Conservation (phyloP, 2,113 vertebrate genomes). For the Apteryx owenii region DNA sequence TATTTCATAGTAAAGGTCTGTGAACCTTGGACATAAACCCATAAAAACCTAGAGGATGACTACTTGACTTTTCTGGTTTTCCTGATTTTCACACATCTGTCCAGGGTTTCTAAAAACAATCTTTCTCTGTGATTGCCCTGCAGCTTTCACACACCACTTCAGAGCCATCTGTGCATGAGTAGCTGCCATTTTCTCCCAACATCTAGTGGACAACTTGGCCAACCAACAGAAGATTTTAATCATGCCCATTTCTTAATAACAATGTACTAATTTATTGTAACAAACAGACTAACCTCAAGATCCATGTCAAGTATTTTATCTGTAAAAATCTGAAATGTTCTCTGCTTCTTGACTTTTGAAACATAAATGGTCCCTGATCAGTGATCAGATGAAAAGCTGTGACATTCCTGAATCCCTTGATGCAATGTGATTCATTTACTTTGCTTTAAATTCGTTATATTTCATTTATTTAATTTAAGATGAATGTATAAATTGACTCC, state of each 20-base stretch:
- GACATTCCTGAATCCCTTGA: not conserved
- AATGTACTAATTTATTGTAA: not conserved
- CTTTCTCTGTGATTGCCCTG: constrained; percentile 36
- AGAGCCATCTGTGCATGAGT: constrained; percentile 18
- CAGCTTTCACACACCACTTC: constrained; percentile 7
- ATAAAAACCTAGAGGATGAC: not conserved
- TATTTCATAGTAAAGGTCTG: not conserved
- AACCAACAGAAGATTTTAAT: not conserved
- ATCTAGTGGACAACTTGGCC: not conserved
- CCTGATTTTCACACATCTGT: constrained; percentile 23
- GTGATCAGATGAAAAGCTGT: not conserved
- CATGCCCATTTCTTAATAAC: not conserved
- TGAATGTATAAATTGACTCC: not conserved
- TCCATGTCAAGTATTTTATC: not conserved
- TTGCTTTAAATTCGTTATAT: not conserved
- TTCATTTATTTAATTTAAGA: not conserved
- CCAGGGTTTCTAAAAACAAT: constrained; percentile 33
- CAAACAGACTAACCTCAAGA: not conserved
- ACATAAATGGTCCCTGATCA: not conserved
- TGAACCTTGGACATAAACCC: not conserved
- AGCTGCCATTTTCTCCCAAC: constrained; percentile 19
- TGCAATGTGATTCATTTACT: not conserved
- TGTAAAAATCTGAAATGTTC: not conserved
- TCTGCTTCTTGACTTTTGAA: not conserved
- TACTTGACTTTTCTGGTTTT: not conserved